A percentile compares a stretch with the other conserved stretches of the same genome.
Conservation (phyloP, 2,113 vertebrate species). For the Telmatochromis brichardi region DNA sequence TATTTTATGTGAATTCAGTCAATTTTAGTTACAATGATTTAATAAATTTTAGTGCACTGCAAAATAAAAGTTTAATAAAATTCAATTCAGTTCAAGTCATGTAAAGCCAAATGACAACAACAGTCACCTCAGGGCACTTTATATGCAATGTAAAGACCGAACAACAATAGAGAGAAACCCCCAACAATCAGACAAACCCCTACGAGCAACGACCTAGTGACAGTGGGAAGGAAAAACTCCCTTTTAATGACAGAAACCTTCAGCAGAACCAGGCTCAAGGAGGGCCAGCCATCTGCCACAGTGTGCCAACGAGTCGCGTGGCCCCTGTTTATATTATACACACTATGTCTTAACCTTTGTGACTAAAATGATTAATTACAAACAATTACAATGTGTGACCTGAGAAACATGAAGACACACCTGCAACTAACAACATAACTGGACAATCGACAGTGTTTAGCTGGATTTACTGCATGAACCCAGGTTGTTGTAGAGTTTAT, state of each 20-base stretch:
- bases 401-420: background rate
- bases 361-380: background rate
- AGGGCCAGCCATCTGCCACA: background rate
- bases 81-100: background rate
- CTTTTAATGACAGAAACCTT: background rate
- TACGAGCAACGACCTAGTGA: fast-evolving
- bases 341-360: background rate
- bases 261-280: background rate
- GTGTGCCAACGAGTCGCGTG: background rate
- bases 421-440: background rate
- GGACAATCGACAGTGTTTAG: background rate
- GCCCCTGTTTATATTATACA: background rate
- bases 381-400: background rate
- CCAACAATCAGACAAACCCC: fast-evolving
- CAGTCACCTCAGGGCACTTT: background rate
- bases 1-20: background rate
- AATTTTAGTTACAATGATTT: fast-evolving
- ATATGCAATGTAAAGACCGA: background rate
- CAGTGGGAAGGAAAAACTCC: background rate
- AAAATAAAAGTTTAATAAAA: background rate
- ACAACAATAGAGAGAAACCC: background rate
- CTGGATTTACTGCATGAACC: background rate
- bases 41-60: background rate
- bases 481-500: background rate
- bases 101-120: background rate